Evolutionary conservation across 2,797 vertebrate species (phyloP).

Genomic region (Rhincodon typus): DNA sequence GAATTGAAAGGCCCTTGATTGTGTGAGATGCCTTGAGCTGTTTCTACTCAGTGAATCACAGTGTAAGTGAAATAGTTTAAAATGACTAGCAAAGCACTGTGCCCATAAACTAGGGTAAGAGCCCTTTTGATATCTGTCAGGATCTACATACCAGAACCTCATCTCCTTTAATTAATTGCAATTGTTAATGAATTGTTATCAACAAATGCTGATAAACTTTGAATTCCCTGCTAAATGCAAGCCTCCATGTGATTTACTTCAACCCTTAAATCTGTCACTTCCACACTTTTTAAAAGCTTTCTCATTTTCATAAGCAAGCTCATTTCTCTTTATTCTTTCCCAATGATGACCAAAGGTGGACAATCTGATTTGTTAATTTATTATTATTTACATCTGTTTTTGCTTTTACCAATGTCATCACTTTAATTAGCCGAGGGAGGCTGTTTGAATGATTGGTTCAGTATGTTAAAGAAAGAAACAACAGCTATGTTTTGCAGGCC

Average conservation of each 20-base stretch:
- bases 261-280: neutral
- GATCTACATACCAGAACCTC: neutral
- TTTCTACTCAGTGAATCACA: neutral
- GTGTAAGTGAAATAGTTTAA: neutral
- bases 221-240: neutral
- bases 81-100: neutral
- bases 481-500: neutral
- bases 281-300: neutral
- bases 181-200: neutral
- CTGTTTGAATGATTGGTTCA: constrained; percentile 32
- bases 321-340: neutral
- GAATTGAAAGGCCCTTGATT: neutral
- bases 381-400: constrained; percentile 34
- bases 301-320: neutral
- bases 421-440: constrained; percentile 7
- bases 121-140: neutral
- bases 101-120: neutral
- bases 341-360: neutral
- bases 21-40: neutral
- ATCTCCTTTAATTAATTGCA: neutral
- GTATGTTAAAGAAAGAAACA: constrained; percentile 12
- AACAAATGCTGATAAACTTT: neutral
- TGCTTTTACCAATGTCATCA: constrained; percentile 30
- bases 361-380: constrained; percentile 5
- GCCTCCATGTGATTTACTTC: neutral